phyloP scores from a whole-genome alignment of 2,113 vertebrate species.

The Poecilia latipinna region DNA sequence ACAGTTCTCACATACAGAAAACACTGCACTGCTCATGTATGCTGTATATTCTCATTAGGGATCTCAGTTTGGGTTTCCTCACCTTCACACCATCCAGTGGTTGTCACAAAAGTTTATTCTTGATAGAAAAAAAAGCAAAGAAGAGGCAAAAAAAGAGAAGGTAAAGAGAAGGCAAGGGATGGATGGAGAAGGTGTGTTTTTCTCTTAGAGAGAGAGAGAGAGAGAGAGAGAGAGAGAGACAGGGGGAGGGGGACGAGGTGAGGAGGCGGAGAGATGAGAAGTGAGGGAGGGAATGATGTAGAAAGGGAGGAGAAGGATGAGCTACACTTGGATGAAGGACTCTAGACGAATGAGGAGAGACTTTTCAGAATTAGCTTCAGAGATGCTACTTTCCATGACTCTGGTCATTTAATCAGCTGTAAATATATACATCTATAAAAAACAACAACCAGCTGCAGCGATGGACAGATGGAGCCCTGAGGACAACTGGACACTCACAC shows the following conservation, averaged over 20 bases:
- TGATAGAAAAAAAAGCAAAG: conserved; percentile 16
- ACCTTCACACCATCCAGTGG: not conserved
- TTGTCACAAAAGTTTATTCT: conserved; percentile 37
- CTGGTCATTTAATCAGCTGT: conserved; percentile 16
- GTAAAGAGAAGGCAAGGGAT: conserved; percentile 38
- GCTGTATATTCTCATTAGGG: not conserved
- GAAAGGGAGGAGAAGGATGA: conserved; percentile 50
- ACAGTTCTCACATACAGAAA: conserved; percentile 23
- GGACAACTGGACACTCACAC: conserved; percentile 9
- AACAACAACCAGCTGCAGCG: conserved; percentile 8
- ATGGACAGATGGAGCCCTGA: conserved; percentile 33
- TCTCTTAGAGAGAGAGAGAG: conserved; percentile 15
- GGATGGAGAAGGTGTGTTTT: conserved; percentile 36
- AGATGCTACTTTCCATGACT: conserved; percentile 20
- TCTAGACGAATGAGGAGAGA: conserved; percentile 54
- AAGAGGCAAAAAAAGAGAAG: conserved; percentile 28
- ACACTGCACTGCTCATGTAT: conserved; percentile 19
- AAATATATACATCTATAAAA: conserved; percentile 2
- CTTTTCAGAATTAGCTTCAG: conserved; percentile 39
- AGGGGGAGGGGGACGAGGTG: conserved; percentile 41
- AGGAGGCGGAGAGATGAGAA: conserved; percentile 67
- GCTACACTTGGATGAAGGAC: conserved; percentile 61
- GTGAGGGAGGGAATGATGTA: conserved; percentile 59
- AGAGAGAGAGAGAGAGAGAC: conserved; percentile 19
- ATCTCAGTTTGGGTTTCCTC: not conserved